phyloP scores from a whole-genome alignment of 1,140 invertebrate species.

The Drosophila nigrodunni region DNA sequence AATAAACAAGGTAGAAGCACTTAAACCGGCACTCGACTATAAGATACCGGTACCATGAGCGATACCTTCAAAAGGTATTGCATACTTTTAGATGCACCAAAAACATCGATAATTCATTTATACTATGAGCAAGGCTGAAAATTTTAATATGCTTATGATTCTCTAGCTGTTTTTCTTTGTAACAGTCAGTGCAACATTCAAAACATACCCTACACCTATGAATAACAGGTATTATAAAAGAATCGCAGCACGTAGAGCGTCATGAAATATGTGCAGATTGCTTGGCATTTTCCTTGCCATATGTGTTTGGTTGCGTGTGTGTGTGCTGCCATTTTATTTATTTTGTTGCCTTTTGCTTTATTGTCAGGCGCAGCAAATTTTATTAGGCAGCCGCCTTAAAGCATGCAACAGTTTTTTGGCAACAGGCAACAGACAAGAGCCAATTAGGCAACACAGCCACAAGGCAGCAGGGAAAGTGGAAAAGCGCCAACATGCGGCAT shows the following conservation, averaged over 20 bases:
- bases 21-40: too few species aligned
- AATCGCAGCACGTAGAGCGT: slow-evolving; percentile 52
- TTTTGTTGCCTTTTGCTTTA: slow-evolving; percentile 51
- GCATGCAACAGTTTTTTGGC: slow-evolving; percentile 79
- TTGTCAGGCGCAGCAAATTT: slow-evolving; percentile 68
- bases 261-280: slow-evolving; percentile 51
- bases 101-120: too few species aligned
- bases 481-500: background rate
- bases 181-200: too few species aligned
- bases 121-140: too few species aligned
- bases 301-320: slow-evolving; percentile 28
- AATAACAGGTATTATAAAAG: slow-evolving; percentile 2
- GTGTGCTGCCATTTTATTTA: slow-evolving; percentile 56
- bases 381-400: slow-evolving; percentile 65
- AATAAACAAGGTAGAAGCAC: too few species aligned
- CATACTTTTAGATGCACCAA: too few species aligned
- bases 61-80: too few species aligned
- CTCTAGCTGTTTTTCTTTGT: too few species aligned
- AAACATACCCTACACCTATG: too few species aligned
- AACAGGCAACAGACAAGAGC: slow-evolving; percentile 61
- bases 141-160: too few species aligned
- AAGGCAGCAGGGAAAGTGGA: slow-evolving; percentile 32
- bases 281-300: slow-evolving; percentile 32
- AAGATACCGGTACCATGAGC: too few species aligned
- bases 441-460: slow-evolving; percentile 64